phyloP scores from a whole-genome alignment of 1,140 invertebrate genomes.

The Cepaea nemoralis region DNA sequence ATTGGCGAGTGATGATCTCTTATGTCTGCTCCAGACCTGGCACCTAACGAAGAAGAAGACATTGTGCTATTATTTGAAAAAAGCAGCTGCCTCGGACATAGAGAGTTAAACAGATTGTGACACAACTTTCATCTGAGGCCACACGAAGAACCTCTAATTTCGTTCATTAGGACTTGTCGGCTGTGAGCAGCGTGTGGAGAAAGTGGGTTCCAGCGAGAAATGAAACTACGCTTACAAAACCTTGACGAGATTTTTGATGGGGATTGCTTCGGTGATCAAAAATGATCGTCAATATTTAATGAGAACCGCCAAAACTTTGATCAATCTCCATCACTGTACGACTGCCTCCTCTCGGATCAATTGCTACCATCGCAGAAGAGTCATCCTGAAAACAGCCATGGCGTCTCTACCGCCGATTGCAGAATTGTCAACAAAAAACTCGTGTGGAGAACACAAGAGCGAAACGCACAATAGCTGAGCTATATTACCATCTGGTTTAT shows the following conservation, averaged over 20 bases:
- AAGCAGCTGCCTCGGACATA: too few relatives aligned
- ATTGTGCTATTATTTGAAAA: too few relatives aligned
- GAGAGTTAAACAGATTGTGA: too few relatives aligned
- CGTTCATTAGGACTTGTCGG: too few relatives aligned
- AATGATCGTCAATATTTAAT: slow-evolving; percentile 28
- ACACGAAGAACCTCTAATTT: too few relatives aligned
- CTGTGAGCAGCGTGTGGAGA: too few relatives aligned
- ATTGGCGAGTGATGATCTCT: too few relatives aligned
- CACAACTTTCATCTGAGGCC: too few relatives aligned
- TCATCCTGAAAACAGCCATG: not conserved
- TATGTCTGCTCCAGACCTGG: too few relatives aligned
- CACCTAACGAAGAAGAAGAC: too few relatives aligned
- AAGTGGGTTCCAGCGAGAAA: not conserved
- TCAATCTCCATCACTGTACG: not conserved
- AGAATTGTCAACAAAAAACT: not conserved
- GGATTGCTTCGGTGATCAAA: not conserved
- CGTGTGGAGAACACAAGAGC: not conserved
- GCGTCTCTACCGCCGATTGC: not conserved
- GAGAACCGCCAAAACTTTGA: slow-evolving; percentile 6
- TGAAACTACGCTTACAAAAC: not conserved
- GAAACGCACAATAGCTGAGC: not conserved
- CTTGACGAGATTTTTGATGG: not conserved
- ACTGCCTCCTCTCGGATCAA: not conserved
- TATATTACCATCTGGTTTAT: not conserved
- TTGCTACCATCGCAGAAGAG: not conserved